Percentiles rank a stretch among this genome's conserved stretches.
Evolutionary conservation across 2,797 vertebrate genomes (phyloP).

Genomic region (Poliocrania exsul): DNA sequence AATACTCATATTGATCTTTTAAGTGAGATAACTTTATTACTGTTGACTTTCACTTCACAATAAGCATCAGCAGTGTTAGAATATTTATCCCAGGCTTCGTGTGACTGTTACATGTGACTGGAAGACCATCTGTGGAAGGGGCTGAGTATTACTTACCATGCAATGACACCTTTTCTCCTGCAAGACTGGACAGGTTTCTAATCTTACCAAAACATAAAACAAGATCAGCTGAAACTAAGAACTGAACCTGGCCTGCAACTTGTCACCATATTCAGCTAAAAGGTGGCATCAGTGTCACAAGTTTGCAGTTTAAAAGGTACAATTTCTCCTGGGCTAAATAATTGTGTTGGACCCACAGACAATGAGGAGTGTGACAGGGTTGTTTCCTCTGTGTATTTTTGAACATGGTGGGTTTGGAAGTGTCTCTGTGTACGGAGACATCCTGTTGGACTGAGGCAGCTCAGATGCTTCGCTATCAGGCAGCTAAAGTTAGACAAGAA

Average conservation of each 20-base stretch:
- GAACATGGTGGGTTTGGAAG: not conserved
- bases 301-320: not conserved
- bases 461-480: not conserved
- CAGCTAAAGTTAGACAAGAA: conserved; percentile 5
- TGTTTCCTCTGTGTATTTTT: not conserved
- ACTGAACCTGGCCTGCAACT: not conserved
- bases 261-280: not conserved
- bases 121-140: not conserved
- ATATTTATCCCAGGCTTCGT: not conserved
- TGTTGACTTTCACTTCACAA: not conserved
- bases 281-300: not conserved
- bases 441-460: not conserved
- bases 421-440: not conserved
- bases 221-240: not conserved
- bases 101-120: not conserved
- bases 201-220: not conserved
- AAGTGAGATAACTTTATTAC: not conserved
- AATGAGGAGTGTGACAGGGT: not conserved
- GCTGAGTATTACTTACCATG: not conserved
- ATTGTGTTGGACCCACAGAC: not conserved
- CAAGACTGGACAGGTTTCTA: not conserved
- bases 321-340: not conserved
- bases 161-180: not conserved
- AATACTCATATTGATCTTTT: not conserved
- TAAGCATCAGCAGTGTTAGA: not conserved